Conservation (phyloP, 2,888 invertebrate species). For the Ischnura elegans region DNA sequence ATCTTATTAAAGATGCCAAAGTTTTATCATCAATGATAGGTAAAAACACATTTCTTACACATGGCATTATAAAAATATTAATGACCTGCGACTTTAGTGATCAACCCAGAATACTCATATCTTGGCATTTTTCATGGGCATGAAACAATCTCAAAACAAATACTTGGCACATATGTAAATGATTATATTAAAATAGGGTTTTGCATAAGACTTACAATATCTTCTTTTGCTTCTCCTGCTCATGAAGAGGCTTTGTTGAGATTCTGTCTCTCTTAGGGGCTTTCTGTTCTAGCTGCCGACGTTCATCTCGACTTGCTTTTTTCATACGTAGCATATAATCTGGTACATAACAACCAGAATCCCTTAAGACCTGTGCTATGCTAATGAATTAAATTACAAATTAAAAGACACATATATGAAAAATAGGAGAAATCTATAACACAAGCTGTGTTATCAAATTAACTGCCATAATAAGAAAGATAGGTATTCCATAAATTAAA, state of each 20-base stretch:
- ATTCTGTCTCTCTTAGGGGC: slow-evolving; percentile 86
- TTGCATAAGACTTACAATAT: slow-evolving; percentile 67
- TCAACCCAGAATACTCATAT: too few species aligned
- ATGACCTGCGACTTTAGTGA: too few species aligned
- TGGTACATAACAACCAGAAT: slow-evolving; percentile 95
- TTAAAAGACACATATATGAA: background rate
- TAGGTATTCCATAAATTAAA: too few species aligned
- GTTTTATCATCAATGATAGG: too few species aligned
- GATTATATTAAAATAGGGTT: too few species aligned
- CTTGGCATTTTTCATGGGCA: too few species aligned
- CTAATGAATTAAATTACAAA: slow-evolving; percentile 78
- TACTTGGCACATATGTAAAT: too few species aligned
- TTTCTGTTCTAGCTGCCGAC: slow-evolving; percentile 80
- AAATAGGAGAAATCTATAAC: background rate
- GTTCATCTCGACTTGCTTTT: slow-evolving; percentile 83
- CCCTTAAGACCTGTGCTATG: slow-evolving; percentile 93
- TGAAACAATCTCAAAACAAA: too few species aligned
- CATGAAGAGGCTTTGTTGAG: slow-evolving; percentile 80
- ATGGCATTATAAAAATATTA: too few species aligned
- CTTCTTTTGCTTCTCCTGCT: slow-evolving; percentile 73
- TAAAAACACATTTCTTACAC: too few species aligned
- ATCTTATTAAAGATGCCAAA: too few species aligned
- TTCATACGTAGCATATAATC: slow-evolving; percentile 92
- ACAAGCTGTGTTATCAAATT: background rate
- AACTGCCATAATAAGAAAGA: too few species aligned